Conservation (phyloP, 1,140 invertebrate genomes). For the Aphelinus atriplicis region DNA sequence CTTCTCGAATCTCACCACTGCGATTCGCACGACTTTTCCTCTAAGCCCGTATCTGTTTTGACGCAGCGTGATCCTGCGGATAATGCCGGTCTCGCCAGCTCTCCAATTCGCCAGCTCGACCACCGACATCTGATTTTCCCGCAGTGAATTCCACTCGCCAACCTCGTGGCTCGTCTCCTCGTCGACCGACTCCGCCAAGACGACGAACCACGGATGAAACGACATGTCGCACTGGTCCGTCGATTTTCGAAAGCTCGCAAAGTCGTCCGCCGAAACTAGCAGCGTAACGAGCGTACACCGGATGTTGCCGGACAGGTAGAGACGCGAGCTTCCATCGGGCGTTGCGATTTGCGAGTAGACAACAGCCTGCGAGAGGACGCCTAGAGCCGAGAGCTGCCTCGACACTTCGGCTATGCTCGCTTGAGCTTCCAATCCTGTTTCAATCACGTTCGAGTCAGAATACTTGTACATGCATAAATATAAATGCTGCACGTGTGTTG, state of each 20-base stretch:
- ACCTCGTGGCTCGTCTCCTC: constrained; percentile 28
- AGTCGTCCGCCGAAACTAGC: constrained; percentile 24
- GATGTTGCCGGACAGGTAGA: constrained; percentile 1
- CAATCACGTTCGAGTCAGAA: too few species aligned
- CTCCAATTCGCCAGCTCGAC: not conserved
- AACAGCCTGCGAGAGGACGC: constrained; percentile 34
- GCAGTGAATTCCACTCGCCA: constrained; percentile 47
- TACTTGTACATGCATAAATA: too few species aligned
- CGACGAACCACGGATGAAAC: constrained; percentile 44
- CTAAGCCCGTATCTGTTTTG: not conserved
- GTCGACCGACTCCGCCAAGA: constrained; percentile 32
- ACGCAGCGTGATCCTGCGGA: not conserved
- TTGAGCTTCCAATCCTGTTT: too few species aligned
- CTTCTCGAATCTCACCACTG: not conserved
- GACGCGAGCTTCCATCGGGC: constrained; percentile 5
- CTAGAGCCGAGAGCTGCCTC: constrained; percentile 38
- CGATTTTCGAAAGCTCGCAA: constrained; percentile 36
- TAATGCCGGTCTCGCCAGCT: too few species aligned
- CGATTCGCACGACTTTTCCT: not conserved
- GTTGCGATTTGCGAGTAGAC: constrained; percentile 36
- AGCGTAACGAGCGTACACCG: constrained; percentile 46
- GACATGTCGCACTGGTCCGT: constrained; percentile 40
- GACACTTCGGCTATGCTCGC: not conserved
- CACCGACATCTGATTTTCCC: constrained; percentile 12
- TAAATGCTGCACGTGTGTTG: too few species aligned